phyloP scores from a whole-genome alignment of 2,797 vertebrate genomes.

The Fistularia tabacaria region DNA sequence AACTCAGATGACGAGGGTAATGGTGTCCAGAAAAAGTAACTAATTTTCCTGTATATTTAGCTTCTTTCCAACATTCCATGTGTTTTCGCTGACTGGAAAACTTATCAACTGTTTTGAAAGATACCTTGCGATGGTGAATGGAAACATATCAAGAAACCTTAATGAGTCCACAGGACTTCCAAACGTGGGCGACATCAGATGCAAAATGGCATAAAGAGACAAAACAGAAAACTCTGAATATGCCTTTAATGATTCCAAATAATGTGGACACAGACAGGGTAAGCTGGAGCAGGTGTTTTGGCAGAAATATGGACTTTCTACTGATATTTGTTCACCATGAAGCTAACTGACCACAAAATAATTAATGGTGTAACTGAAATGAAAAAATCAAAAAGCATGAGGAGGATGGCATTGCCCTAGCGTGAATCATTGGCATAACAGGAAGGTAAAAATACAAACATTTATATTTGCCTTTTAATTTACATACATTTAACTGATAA shows the following conservation, averaged over 20 bases:
- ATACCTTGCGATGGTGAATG: too few relatives aligned
- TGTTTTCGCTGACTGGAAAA: too few relatives aligned
- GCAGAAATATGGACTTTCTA: constrained; percentile 6
- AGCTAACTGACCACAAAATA: constrained; percentile 17
- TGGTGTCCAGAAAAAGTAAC: too few relatives aligned
- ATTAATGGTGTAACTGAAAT: constrained; percentile 38
- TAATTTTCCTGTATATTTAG: too few relatives aligned
- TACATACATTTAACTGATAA: constrained; percentile 62
- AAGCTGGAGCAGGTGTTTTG: constrained; percentile 34
- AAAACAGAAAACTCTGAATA: constrained; percentile 57
- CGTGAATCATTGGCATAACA: constrained; percentile 44
- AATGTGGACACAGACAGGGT: constrained; percentile 48
- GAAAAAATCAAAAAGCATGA: constrained; percentile 26
- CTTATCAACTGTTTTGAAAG: too few relatives aligned
- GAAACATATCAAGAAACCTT: neutral
- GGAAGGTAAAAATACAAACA: constrained; percentile 5
- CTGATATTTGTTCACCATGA: constrained; percentile 23
- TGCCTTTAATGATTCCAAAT: constrained; percentile 74
- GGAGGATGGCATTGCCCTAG: constrained; percentile 34
- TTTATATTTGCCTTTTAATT: constrained; percentile 20
- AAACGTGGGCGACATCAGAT: constrained; percentile 33
- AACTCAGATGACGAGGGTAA: too few relatives aligned
- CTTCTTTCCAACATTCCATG: too few relatives aligned
- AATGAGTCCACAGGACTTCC: constrained; percentile 4
- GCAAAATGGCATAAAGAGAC: constrained; percentile 39